Evolutionary conservation across 2,797 vertebrate genomes (phyloP).

Genomic region (Onychomys arenicola): DNA sequence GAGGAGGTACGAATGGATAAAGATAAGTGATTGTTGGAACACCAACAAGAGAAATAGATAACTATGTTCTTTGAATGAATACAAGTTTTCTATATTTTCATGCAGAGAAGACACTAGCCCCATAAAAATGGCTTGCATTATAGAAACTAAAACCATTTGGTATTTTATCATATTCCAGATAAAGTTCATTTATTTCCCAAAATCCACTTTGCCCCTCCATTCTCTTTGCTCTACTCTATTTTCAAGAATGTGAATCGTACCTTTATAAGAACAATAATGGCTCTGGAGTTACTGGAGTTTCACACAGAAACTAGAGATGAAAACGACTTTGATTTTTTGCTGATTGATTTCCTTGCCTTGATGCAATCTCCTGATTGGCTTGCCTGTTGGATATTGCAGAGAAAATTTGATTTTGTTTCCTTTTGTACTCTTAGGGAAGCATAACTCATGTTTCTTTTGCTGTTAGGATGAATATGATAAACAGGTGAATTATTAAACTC

Average conservation of each 20-base stretch:
- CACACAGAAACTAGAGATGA: constrained; percentile 44
- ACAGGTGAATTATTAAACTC: constrained; percentile 3
- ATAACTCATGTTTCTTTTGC: constrained; percentile 63
- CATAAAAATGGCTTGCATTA: neutral
- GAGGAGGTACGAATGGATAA: neutral
- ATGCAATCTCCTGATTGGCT: constrained; percentile 52
- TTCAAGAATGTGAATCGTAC: constrained; percentile 24
- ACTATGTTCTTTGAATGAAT: neutral
- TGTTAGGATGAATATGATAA: constrained; percentile 57
- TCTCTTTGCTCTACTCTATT: constrained; percentile 25
- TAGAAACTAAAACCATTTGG: constrained; percentile 27
- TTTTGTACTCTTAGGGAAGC: constrained; percentile 43
- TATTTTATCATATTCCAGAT: constrained; percentile 24
- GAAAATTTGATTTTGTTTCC: constrained; percentile 59
- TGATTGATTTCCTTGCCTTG: constrained; percentile 69
- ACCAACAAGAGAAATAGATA: constrained; percentile 37
- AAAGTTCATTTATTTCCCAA: constrained; percentile 59
- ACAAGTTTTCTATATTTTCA: constrained; percentile 48
- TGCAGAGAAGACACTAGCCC: constrained; percentile 23
- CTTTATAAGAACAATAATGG: constrained; percentile 26
- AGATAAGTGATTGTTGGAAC: constrained; percentile 15
- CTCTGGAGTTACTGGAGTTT: constrained; percentile 57
- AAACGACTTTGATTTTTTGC: constrained; percentile 67
- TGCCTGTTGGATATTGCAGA: constrained; percentile 53
- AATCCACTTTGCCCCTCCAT: neutral